Base-by-base conservation (phyloP, 1,140 invertebrate genomes). In the Caerostris extrusa region DNA sequence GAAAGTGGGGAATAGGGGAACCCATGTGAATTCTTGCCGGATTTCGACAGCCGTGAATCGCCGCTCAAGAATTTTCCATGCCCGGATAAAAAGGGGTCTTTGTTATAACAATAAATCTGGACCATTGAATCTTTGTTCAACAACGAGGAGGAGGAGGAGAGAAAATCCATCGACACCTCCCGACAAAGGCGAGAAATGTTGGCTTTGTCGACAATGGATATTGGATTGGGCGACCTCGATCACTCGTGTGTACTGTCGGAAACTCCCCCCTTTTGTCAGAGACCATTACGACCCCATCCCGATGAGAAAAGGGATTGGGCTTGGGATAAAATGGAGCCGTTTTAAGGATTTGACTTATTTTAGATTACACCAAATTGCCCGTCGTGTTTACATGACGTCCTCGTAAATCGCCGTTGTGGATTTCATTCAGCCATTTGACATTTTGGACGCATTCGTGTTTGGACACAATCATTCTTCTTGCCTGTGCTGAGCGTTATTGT, bases 201-300 rank as follows among this genome's bases (percentile, higher is more conserved):
- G 82, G 82, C 82, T 83, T 83, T 83, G 17, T 8, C n/a, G 17
- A 83, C 82, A 83, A 83, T 83, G 82, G 82, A 58, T 58, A 58
- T 57, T 83, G 82, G 82, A 83, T 83, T 57, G 50, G 19, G 34
- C 19, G 34, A 2, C 34, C 67, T 7, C 71, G 34, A 77, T 77
- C 71, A 77, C 8, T 50, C 5, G 34, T 77, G 19, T 71, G 34
- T 14, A 34, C 34, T 77, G 14, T 77, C 14, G 71, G 71, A 34
- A 64, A 64, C 12, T 64, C 61, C 4, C 12, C 7, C 6, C 14
- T 50, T 50, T 77, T 77, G 71, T 77, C 10, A 53, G 71, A 53
- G 34, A 53, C 71, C 34, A 77, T 77, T 50, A 77, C 34, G 71
- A 77, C 53, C 71, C 6, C 14, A 50, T 50, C 7, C 34, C 8